Evolutionary conservation across 1,140 invertebrate genomes (phyloP), one percentile per base, ranked within the genome.

Genomic region (Drosophila erecta): DNA sequence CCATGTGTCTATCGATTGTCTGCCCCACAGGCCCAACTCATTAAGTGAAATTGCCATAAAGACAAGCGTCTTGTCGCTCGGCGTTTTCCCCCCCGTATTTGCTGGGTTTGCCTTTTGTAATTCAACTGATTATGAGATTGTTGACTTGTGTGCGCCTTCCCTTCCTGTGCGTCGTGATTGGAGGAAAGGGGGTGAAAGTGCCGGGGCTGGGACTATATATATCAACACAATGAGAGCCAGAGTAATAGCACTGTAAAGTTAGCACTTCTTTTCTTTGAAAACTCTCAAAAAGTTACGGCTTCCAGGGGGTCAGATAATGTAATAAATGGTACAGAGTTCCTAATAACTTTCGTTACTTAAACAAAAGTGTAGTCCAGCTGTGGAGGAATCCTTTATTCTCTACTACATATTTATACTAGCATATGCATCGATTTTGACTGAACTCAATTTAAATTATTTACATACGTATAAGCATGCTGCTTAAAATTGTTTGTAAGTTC

Each of bases 51-150:
- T 69, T 62, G 71, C 61, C 72, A 54, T 38, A 49, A 27, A 65
- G 51, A 50, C 49, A 30, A 54, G 27, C 43, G 22, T 24, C 33
- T 20, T 43, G 15, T 43, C 41, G 27, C 27, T 43, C 10, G 8
- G 15, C 17, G 17, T 20, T 44, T 20, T 8, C 44, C 44, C 47
- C 47, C 14, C 47, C 15, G 47, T 50, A 17, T 33, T 38, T 5
- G 40, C 44, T 33, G 35, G 15, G 70, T 76, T 85, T 86, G 76
- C 56, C 79, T 76, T 76, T 83, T 83, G 84, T 67, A 89, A 80
- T 80, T 89, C 61, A 80, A 77, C 79, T 84, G 84, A 89, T 89
- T 89, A 89, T 89, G 84, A 89, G 84, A 89, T 84, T 89, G 84
- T 89, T 89, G 84, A 89, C 84, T 89, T 79, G 65, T 76, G 71